These are phyloP conservation scores for Tortricodes alternella DNA, from an alignment of 2,888 invertebrate genomes.

Conservation along the genomic window DNA sequence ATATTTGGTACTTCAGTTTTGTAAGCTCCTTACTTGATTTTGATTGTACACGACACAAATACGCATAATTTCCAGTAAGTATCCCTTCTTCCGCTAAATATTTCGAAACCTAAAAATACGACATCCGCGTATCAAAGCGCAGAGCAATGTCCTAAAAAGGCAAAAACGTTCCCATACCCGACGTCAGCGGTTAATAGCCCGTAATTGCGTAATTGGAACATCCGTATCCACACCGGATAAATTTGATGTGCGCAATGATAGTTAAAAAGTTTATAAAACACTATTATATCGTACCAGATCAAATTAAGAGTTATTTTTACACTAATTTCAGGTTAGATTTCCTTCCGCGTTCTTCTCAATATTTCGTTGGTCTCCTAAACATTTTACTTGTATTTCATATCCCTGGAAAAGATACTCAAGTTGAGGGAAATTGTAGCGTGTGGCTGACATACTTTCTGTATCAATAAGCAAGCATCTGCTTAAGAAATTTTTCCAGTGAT, in stretches of 20 bases:
- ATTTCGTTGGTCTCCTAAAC: too few relatives aligned
- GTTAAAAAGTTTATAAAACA: slow-evolving; percentile 1
- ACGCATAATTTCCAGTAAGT: not conserved
- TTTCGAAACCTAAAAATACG: not conserved
- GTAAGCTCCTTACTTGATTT: not conserved
- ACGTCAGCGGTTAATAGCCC: slow-evolving; percentile 6
- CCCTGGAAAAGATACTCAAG: too few relatives aligned
- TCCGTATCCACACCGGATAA: slow-evolving; percentile 4
- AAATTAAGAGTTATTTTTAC: too few relatives aligned
- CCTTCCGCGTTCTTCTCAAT: too few relatives aligned
- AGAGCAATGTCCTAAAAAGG: not conserved
- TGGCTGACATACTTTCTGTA: too few relatives aligned
- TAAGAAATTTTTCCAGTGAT: too few relatives aligned
- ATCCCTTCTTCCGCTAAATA: not conserved
- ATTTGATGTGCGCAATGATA: slow-evolving; percentile 1
- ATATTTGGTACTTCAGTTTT: too few relatives aligned
- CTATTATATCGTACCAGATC: too few relatives aligned
- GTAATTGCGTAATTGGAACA: slow-evolving; percentile 4
- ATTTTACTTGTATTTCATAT: too few relatives aligned
- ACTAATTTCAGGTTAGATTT: too few relatives aligned
- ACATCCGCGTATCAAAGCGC: not conserved
- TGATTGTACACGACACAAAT: not conserved
- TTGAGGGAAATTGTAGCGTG: too few relatives aligned
- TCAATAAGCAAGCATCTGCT: too few relatives aligned
- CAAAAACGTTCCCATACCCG: not conserved